Evolutionary conservation across 92 coral and sea anemone genomes (phyloP).

Genomic region (Porites rus): DNA sequence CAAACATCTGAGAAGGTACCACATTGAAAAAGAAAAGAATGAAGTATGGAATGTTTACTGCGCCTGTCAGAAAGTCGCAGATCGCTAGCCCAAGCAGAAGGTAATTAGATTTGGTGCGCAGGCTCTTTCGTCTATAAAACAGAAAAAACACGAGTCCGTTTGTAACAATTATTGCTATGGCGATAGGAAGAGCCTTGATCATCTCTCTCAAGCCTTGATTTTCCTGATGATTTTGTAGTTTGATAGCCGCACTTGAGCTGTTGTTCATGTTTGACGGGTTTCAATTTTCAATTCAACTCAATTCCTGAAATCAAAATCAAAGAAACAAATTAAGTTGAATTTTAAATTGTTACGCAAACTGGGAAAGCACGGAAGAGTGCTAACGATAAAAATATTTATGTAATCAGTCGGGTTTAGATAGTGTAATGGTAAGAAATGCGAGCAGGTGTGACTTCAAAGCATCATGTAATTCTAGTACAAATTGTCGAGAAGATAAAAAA

Average conservation of each 20-base stretch:
- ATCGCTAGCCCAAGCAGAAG: slow-evolving; percentile 42
- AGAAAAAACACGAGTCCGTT: slow-evolving; percentile 37
- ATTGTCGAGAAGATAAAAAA: too few relatives aligned
- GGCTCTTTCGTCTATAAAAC: slow-evolving; percentile 15
- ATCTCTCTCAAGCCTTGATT: neutral
- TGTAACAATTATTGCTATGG: slow-evolving; percentile 9
- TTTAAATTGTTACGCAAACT: too few relatives aligned
- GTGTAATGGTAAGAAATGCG: too few relatives aligned
- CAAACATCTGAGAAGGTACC: neutral
- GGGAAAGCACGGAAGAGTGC: too few relatives aligned
- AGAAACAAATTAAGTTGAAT: neutral
- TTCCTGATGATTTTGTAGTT: neutral
- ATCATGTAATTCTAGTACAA: too few relatives aligned
- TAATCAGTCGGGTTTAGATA: too few relatives aligned
- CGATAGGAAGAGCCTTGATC: slow-evolving; percentile 22
- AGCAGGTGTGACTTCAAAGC: too few relatives aligned
- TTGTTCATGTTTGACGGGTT: neutral
- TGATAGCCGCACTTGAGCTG: slow-evolving; percentile 7
- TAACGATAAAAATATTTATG: too few relatives aligned
- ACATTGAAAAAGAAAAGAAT: neutral
- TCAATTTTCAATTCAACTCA: neutral
- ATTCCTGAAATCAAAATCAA: neutral
- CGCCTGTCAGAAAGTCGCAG: slow-evolving; percentile 47
- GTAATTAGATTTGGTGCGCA: slow-evolving; percentile 28
- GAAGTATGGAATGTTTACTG: slow-evolving; percentile 36